Conservation (phyloP, 2,888 invertebrate species). For the Bombyx huttoni region DNA sequence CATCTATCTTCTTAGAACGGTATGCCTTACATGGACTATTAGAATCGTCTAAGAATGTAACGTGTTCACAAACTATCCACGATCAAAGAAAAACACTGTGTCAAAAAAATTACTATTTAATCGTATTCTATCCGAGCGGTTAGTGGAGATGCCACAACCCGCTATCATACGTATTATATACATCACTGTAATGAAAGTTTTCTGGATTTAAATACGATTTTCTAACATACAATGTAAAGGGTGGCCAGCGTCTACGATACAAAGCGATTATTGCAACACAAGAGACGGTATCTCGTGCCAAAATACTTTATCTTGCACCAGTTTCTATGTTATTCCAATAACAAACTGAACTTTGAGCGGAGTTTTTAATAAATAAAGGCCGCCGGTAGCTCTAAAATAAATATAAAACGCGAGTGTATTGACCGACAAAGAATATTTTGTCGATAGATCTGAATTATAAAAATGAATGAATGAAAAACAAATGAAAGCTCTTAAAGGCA, state of each 20-base stretch:
- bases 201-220: neutral
- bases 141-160: too few relatives aligned
- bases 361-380: conserved; percentile 4
- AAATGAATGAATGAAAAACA: too few relatives aligned
- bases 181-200: neutral
- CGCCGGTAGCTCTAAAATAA: conserved; percentile 3
- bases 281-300: conserved; percentile 22
- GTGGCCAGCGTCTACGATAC: neutral
- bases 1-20: too few relatives aligned
- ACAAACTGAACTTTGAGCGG: conserved; percentile 18
- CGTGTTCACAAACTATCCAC: too few relatives aligned
- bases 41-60: too few relatives aligned
- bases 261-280: neutral
- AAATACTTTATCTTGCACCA: conserved; percentile 21
- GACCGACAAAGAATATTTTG: conserved; percentile 8
- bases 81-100: too few relatives aligned
- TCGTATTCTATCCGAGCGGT: too few relatives aligned
- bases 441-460: neutral
- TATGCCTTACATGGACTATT: too few relatives aligned
- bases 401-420: conserved; percentile 19
- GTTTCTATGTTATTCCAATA: conserved; percentile 24
- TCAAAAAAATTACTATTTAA: too few relatives aligned
- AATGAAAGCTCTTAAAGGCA: too few relatives aligned
- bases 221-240: neutral
- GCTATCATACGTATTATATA: too few relatives aligned